Evolutionary conservation across 1,140 invertebrate species (phyloP).

Genomic region (Lutraria rhynchaena): DNA sequence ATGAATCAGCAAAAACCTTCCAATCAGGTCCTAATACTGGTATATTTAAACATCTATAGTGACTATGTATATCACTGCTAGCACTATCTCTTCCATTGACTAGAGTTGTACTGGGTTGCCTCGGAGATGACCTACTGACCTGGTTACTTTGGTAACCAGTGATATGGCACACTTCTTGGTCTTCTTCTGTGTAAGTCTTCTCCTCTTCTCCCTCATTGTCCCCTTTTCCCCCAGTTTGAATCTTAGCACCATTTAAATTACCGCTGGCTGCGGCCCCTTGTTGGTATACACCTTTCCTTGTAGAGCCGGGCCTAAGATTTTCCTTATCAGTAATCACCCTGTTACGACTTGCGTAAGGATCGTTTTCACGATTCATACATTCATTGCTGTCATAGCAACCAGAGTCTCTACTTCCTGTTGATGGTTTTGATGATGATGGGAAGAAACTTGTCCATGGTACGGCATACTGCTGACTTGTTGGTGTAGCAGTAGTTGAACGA

Average conservation of each 20-base stretch:
- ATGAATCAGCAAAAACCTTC: constrained; percentile 51
- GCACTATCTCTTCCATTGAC: constrained; percentile 39
- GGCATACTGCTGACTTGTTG: constrained; percentile 58
- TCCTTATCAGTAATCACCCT: constrained; percentile 45
- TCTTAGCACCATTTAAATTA: constrained; percentile 45
- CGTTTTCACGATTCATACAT: constrained; percentile 56
- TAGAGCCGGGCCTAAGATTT: constrained; percentile 29
- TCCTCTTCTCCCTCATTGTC: constrained; percentile 58
- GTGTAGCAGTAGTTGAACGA: constrained; percentile 61
- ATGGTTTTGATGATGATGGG: constrained; percentile 45
- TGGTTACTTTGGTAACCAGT: constrained; percentile 54
- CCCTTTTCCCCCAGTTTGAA: constrained; percentile 25
- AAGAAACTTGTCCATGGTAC: constrained; percentile 59
- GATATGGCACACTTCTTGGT: constrained; percentile 74
- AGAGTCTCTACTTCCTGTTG: constrained; percentile 72
- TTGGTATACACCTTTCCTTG: constrained; percentile 7
- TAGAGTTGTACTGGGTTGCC: constrained; percentile 34
- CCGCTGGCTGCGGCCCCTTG: constrained; percentile 17
- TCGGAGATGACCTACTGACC: constrained; percentile 40
- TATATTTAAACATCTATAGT: constrained; percentile 49
- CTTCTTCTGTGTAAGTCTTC: constrained; percentile 68
- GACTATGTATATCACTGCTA: constrained; percentile 46
- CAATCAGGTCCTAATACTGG: constrained; percentile 52
- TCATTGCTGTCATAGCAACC: constrained; percentile 77
- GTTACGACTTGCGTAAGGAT: constrained; percentile 43